phyloP scores from a whole-genome alignment of 2,888 invertebrate genomes.

The Platypus cylindrus region DNA sequence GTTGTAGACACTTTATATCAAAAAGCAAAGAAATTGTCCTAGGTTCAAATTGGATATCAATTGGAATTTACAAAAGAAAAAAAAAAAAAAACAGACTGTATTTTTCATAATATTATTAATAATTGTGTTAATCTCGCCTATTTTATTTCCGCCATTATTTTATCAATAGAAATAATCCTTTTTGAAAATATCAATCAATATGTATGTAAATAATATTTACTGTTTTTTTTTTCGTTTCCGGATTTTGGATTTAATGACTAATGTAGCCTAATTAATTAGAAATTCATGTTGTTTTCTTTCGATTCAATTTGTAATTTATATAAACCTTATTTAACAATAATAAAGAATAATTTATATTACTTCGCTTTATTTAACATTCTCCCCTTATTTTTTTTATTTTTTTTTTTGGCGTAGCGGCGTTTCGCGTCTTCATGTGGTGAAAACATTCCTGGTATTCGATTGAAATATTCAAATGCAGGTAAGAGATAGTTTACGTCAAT shows the following conservation, averaged over 20 bases:
- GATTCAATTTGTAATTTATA: too few relatives aligned
- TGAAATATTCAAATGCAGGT: slow-evolving; percentile 17
- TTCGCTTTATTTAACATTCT: not conserved
- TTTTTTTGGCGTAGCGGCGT: too few relatives aligned
- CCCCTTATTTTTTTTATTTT: slow-evolving; percentile 3
- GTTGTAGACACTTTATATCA: slow-evolving; percentile 98
- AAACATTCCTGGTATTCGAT: slow-evolving; percentile 21
- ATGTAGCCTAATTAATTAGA: too few relatives aligned
- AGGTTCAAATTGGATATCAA: slow-evolving; percentile 34
- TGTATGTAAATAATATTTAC: too few relatives aligned
- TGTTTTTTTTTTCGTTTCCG: slow-evolving; percentile 1
- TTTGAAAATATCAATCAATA: too few relatives aligned
- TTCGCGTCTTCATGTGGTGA: too few relatives aligned
- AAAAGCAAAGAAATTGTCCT: slow-evolving; percentile 97
- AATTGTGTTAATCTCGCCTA: not conserved
- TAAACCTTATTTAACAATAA: too few relatives aligned
- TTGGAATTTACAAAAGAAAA: too few relatives aligned
- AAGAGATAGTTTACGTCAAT: slow-evolving; percentile 23
- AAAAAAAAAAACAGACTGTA: slow-evolving; percentile 25
- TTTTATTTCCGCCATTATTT: not conserved
- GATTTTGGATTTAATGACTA: too few relatives aligned
- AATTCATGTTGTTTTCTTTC: too few relatives aligned
- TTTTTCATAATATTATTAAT: slow-evolving; percentile 24
- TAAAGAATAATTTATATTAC: too few relatives aligned
- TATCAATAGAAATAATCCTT: too few relatives aligned